Percentiles rank a stretch among this genome's conserved stretches.
Evolutionary conservation across 2,888 invertebrate species (phyloP).

Genomic region (Villa cingulata): DNA sequence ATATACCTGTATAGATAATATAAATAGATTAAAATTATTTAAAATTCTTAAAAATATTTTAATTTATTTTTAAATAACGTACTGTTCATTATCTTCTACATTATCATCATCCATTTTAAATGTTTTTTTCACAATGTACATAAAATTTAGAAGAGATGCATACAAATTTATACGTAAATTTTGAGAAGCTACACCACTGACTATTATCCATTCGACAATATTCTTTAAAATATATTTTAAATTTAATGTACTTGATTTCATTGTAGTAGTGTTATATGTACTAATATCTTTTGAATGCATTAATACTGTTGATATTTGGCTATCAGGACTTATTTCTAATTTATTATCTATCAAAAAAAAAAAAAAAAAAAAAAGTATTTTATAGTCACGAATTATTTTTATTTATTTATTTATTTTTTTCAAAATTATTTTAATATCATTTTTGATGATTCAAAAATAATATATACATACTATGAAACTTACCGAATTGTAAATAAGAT

Average conservation of each 20-base stretch:
- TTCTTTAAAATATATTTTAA: conserved; percentile 60
- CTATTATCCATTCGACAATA: conserved; percentile 69
- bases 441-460: neutral
- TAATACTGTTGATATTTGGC: neutral
- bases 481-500: neutral
- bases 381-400: no score
- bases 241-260: conserved; percentile 50
- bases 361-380: neutral
- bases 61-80: conserved; percentile 11
- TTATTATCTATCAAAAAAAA: neutral
- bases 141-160: conserved; percentile 64
- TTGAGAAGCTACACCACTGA: conserved; percentile 67
- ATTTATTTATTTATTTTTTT: no score
- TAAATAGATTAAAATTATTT: no score
- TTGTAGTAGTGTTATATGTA: conserved; percentile 15
- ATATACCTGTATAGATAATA: conserved; percentile 38
- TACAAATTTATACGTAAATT: conserved; percentile 77
- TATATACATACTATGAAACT: neutral
- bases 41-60: neutral
- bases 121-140: conserved; percentile 50
- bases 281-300: neutral
- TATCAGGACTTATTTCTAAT: neutral
- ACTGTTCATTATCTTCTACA: conserved; percentile 27
- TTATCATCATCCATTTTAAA: conserved; percentile 12
- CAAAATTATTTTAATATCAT: no score